A percentile compares a stretch with the other conserved stretches of the same genome.
These are phyloP conservation scores for Dermatemys mawii DNA, from an alignment of 2,113 vertebrate genomes.

Conservation along the genomic window DNA sequence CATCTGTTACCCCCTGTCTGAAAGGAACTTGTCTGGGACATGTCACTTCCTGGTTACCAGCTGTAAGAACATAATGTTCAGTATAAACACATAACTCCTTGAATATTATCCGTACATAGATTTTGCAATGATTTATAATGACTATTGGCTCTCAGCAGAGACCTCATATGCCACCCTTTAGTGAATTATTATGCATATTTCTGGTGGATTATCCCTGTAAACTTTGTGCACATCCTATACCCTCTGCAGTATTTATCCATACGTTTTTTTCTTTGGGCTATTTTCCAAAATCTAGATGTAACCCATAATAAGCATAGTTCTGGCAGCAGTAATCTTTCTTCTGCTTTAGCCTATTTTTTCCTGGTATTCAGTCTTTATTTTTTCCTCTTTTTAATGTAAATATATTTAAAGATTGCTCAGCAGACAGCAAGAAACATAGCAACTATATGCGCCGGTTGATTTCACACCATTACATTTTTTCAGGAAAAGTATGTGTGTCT, in stretches of 20 bases:
- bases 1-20: not conserved
- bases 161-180: not conserved
- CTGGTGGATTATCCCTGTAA: not conserved
- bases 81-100: not conserved
- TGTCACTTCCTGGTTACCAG: not conserved
- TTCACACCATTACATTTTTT: not conserved
- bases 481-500: not conserved
- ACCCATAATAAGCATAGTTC: rapidly evolving
- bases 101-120: not conserved
- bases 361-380: not conserved
- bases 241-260: not conserved
- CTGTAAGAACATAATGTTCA: not conserved
- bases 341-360: not conserved
- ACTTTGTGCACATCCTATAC: not conserved
- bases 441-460: not conserved
- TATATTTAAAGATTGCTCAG: not conserved
- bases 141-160: not conserved
- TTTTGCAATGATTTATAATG: not conserved
- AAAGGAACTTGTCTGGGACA: not conserved
- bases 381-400: not conserved
- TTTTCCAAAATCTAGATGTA: not conserved
- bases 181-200: not conserved
- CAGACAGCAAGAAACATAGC: not conserved
- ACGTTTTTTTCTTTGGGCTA: not conserved
- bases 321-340: not conserved